These are phyloP conservation scores for Epistrophe eligans DNA, from an alignment of 2,888 invertebrate species.

Conservation along the genomic window DNA sequence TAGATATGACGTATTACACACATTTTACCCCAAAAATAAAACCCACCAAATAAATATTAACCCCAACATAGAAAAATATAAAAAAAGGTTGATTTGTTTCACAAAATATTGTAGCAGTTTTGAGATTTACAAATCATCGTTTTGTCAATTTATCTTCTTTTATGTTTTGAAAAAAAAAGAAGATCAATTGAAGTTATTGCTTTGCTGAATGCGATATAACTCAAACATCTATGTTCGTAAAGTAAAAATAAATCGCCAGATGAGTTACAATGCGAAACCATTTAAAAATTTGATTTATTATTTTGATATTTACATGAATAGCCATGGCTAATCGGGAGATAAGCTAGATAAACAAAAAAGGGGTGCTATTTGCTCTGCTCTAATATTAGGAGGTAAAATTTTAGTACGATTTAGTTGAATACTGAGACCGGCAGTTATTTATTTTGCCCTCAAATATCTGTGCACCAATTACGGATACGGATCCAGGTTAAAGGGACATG, in stretches of 20 bases:
- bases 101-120: background rate
- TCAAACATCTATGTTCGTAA: background rate
- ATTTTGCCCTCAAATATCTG: too few relatives aligned
- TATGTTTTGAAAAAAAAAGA: slow-evolving; percentile 4
- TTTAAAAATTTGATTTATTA: background rate
- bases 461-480: too few relatives aligned
- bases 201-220: background rate
- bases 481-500: too few relatives aligned
- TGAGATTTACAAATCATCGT: slow-evolving; percentile 22
- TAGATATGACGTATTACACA: background rate
- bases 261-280: background rate
- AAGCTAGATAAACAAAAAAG: too few relatives aligned
- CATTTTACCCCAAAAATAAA: too few relatives aligned
- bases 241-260: background rate
- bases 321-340: too few relatives aligned
- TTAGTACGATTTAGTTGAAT: too few relatives aligned
- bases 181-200: background rate
- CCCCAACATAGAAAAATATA: background rate
- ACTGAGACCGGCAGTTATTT: too few relatives aligned
- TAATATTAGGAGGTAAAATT: too few relatives aligned
- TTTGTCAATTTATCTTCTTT: slow-evolving; percentile 21
- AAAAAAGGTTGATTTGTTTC: background rate
- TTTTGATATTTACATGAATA: too few relatives aligned
- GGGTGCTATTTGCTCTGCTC: too few relatives aligned
- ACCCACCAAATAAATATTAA: background rate